These are phyloP conservation scores for Deroplatys truncata DNA, from an alignment of 2,888 invertebrate genomes.

Conservation along the genomic window DNA sequence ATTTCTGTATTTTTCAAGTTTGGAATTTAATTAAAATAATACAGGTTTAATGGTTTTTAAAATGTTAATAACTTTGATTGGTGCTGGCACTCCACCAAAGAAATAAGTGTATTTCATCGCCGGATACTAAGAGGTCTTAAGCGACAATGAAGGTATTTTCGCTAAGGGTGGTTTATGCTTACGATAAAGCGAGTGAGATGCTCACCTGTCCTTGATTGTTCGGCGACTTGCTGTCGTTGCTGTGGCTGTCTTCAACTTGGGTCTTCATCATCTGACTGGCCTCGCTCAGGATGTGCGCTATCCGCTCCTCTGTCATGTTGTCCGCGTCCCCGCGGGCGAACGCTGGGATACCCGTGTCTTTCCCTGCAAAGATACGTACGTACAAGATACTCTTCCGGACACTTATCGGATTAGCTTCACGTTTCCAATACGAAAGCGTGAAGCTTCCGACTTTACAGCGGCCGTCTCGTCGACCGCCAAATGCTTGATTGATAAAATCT, in stretches of 20 bases:
- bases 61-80: too few relatives aligned
- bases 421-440: not conserved
- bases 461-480: not conserved
- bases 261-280: constrained; percentile 84
- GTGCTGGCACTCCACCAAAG: too few relatives aligned
- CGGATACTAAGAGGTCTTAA: too few relatives aligned
- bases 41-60: too few relatives aligned
- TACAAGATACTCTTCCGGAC: constrained; percentile 35
- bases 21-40: too few relatives aligned
- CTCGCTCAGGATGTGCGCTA: constrained; percentile 89
- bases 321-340: constrained; percentile 72
- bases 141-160: too few relatives aligned
- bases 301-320: constrained; percentile 83
- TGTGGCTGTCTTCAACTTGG: constrained; percentile 59
- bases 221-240: constrained; percentile 78
- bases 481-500: not conserved
- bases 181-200: not conserved
- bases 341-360: constrained; percentile 76
- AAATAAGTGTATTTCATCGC: too few relatives aligned
- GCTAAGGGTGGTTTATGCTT: too few relatives aligned
- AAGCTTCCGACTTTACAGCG: not conserved
- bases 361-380: constrained; percentile 54
- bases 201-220: constrained; percentile 38
- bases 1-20: too few relatives aligned
- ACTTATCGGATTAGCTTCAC: not conserved